These are phyloP conservation scores for Microchirus variegatus DNA, from an alignment of 2,797 vertebrate genomes.

Conservation along the genomic window DNA sequence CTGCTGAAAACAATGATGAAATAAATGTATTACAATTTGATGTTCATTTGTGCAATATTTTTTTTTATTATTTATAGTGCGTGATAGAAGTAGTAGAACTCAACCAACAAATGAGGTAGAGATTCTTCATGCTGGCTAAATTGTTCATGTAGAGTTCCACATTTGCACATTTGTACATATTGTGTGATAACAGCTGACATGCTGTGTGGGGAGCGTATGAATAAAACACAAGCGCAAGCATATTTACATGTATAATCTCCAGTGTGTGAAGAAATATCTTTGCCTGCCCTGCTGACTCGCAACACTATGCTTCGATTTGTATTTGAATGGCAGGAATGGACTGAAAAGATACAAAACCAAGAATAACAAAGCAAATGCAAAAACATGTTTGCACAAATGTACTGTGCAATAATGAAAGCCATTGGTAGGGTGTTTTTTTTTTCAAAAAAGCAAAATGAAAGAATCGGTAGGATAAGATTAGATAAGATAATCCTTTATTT, in stretches of 20 bases:
- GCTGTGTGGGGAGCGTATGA: slow-evolving; percentile 23
- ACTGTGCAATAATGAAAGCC: too few species aligned
- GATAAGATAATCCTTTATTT: too few species aligned
- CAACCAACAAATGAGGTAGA: neutral
- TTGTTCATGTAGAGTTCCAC: slow-evolving; percentile 26
- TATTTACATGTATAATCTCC: slow-evolving; percentile 3
- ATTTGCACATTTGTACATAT: slow-evolving; percentile 24
- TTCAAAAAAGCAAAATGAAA: too few species aligned
- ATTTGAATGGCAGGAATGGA: too few species aligned
- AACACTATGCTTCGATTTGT: too few species aligned
- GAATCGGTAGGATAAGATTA: too few species aligned
- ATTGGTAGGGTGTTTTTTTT: too few species aligned
- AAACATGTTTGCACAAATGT: too few species aligned
- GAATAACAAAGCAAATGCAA: too few species aligned
- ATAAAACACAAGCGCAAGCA: slow-evolving; percentile 40
- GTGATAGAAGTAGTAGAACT: slow-evolving; percentile 13
- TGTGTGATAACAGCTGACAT: slow-evolving; percentile 33
- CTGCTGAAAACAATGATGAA: slow-evolving; percentile 15
- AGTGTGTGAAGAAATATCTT: neutral
- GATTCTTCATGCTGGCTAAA: neutral
- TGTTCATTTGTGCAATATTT: slow-evolving; percentile 26
- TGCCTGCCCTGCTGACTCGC: too few species aligned
- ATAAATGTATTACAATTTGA: slow-evolving; percentile 34
- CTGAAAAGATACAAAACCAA: too few species aligned
- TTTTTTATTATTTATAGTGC: too few species aligned